A percentile compares a stretch with the other conserved stretches of the same genome.
These are phyloP conservation scores for Empidonax alnorum DNA, from an alignment of 2,113 vertebrate genomes.

Conservation along the genomic window DNA sequence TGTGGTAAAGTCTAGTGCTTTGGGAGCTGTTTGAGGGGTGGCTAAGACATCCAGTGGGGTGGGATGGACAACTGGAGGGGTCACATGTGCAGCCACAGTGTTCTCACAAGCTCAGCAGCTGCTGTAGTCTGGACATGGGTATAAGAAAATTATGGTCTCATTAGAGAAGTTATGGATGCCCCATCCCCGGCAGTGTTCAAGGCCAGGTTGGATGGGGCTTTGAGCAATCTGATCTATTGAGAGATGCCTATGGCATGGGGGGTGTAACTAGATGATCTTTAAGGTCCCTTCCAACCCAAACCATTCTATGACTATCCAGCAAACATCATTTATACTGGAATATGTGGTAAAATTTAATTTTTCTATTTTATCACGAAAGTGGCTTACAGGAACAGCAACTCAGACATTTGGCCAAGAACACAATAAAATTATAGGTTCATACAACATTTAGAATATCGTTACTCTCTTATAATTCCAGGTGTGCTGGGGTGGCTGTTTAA, in stretches of 20 bases:
- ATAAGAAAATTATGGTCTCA: background rate
- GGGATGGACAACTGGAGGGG: background rate
- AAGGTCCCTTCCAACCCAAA: background rate
- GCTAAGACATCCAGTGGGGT: background rate
- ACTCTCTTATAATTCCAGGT: background rate
- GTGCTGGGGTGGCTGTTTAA: background rate
- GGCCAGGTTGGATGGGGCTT: background rate
- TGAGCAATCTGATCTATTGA: background rate
- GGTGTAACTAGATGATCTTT: background rate
- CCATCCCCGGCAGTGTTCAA: background rate
- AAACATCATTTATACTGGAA: background rate
- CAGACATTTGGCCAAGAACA: background rate
- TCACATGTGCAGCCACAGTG: background rate
- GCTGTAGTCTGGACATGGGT: background rate
- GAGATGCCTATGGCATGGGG: background rate
- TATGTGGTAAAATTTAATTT: background rate
- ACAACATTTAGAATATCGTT: background rate
- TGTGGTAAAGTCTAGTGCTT: fast-evolving
- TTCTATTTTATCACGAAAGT: background rate
- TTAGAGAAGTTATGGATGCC: background rate
- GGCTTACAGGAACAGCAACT: background rate
- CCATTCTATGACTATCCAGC: background rate
- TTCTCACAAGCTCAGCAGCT: background rate
- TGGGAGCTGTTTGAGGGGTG: background rate
- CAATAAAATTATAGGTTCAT: background rate